Evolutionary conservation across 64 coral and sea anemone genomes (phyloP).

Genomic region (Anthopleura sola): DNA sequence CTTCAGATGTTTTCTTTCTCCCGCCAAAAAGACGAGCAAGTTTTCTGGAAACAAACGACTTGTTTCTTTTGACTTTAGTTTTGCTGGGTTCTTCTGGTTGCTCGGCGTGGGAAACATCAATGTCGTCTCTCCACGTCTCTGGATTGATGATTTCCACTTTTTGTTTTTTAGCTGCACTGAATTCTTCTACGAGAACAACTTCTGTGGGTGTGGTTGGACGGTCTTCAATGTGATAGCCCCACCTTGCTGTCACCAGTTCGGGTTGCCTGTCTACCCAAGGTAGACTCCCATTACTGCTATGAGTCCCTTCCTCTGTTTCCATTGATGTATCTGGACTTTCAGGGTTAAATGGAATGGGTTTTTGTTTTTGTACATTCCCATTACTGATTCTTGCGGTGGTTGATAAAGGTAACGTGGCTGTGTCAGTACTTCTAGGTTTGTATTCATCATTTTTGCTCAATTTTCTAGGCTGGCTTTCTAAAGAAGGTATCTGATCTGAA

Average conservation of each 20-base stretch:
- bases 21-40: conserved; percentile 1
- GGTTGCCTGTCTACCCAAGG: not conserved
- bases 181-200: not conserved
- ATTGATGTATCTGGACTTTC: not conserved
- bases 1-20: not conserved
- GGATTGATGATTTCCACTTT: not conserved
- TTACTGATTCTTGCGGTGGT: not conserved
- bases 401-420: not conserved
- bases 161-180: not conserved
- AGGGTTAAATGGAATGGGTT: not conserved
- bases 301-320: not conserved
- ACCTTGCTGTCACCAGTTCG: not conserved
- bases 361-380: not conserved
- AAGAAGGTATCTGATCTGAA: not conserved
- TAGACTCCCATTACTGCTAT: not conserved
- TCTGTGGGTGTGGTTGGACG: not conserved
- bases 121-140: not conserved
- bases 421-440: not conserved
- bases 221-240: conserved; percentile 2
- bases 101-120: not conserved
- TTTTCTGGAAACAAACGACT: conserved; percentile 8
- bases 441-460: not conserved
- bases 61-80: not conserved
- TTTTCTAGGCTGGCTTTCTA: not conserved
- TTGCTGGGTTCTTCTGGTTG: not conserved